A percentile compares a stretch with the other conserved stretches of the same genome.
Evolutionary conservation across 2,797 vertebrate genomes (phyloP).

Genomic region (Sebastes hubbsi): DNA sequence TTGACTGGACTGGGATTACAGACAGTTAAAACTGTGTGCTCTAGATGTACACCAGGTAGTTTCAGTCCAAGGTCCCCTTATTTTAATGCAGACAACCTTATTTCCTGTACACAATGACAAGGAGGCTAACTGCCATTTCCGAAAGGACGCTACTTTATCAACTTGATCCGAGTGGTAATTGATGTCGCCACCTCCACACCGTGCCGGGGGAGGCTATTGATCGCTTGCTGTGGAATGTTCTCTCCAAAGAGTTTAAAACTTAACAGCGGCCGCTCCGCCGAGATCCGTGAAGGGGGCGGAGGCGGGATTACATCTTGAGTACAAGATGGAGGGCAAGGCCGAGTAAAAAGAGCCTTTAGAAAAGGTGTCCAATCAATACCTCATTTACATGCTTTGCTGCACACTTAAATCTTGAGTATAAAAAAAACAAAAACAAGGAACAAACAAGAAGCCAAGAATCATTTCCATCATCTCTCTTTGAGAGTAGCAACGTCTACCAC

Average conservation of each 20-base stretch:
- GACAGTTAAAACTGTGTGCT: background rate
- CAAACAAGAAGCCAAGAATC: background rate
- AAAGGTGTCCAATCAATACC: slow-evolving; percentile 47
- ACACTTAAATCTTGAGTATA: background rate
- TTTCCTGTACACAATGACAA: slow-evolving; percentile 60
- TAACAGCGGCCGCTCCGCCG: slow-evolving; percentile 30
- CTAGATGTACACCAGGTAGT: background rate
- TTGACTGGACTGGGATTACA: background rate
- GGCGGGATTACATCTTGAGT: slow-evolving; percentile 34
- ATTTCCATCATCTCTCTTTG: background rate
- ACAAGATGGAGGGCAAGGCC: slow-evolving; percentile 52
- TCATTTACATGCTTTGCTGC: slow-evolving; percentile 40
- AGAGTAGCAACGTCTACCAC: background rate
- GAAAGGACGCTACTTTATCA: slow-evolving; percentile 72
- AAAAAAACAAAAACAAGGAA: background rate
- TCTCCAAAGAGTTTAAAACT: slow-evolving; percentile 59
- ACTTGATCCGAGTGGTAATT: slow-evolving; percentile 70
- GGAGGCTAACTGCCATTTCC: slow-evolving; percentile 62
- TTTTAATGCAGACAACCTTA: slow-evolving; percentile 43
- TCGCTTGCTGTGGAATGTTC: slow-evolving; percentile 53
- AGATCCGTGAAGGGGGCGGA: slow-evolving; percentile 32
- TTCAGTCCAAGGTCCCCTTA: background rate
- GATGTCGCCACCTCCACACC: slow-evolving; percentile 72
- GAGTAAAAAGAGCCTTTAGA: slow-evolving; percentile 33
- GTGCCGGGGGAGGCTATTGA: slow-evolving; percentile 64